Evolutionary conservation across 2,888 invertebrate species (phyloP).

Genomic region (Caenorhabditis afra): DNA sequence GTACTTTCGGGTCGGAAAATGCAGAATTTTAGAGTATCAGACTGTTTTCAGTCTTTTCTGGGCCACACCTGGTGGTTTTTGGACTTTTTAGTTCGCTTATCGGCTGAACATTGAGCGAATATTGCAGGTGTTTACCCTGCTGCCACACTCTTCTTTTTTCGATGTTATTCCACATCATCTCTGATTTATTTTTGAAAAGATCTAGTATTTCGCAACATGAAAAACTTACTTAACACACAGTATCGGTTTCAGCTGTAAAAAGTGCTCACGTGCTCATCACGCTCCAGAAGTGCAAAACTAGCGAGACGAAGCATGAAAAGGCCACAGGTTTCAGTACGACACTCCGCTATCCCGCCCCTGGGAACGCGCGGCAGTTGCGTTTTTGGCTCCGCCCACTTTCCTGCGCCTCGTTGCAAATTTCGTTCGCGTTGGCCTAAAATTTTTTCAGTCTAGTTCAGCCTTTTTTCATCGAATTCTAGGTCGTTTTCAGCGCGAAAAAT

Average conservation of each 20-base stretch:
- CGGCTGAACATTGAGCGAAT: conserved; percentile 23
- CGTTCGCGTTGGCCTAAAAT: conserved; percentile 32
- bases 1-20: conserved; percentile 4
- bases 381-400: conserved; percentile 32
- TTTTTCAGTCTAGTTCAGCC: conserved; percentile 19
- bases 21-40: background rate
- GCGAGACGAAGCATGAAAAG: conserved; percentile 22
- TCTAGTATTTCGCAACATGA: conserved; percentile 1
- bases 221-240: conserved; percentile 1
- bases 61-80: conserved; percentile 4
- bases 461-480: conserved; percentile 6
- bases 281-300: conserved; percentile 2
- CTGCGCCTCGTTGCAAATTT: conserved; percentile 15
- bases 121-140: conserved; percentile 28
- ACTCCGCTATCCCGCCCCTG: conserved; percentile 20
- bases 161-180: conserved; percentile 33
- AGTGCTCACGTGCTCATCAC: conserved; percentile 33
- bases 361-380: conserved; percentile 31
- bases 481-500: background rate
- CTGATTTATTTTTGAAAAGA: conserved; percentile 10
- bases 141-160: conserved; percentile 18
- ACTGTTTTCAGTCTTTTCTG: background rate
- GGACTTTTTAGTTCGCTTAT: conserved; percentile 14
- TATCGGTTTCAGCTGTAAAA: background rate
- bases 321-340: conserved; percentile 16